Conservation (phyloP, 2,113 vertebrate species). For the Gymnarchus niloticus region DNA sequence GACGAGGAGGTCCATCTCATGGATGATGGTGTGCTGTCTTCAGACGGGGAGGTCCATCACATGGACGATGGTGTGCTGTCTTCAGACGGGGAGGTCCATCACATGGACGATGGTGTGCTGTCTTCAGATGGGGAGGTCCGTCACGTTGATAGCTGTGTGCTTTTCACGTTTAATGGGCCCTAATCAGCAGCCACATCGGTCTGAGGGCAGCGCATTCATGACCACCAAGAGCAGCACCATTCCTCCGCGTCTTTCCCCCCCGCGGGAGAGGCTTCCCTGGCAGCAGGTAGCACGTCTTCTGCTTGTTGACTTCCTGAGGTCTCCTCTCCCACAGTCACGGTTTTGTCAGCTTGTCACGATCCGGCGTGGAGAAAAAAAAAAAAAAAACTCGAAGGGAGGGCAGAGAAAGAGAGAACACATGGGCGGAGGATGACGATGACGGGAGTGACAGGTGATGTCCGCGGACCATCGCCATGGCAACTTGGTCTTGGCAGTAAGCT, state of each 20-base stretch:
- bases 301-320: background rate
- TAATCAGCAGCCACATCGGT: no score
- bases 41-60: no score
- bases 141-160: background rate
- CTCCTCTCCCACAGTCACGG: background rate
- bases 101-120: background rate
- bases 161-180: background rate
- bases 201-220: background rate
- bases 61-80: background rate
- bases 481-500: constrained; percentile 15
- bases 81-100: background rate
- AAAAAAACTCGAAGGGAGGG: background rate
- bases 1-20: no score
- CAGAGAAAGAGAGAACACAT: constrained; percentile 4
- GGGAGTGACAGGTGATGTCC: constrained; percentile 13
- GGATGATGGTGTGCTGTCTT: no score
- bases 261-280: background rate
- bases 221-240: background rate
- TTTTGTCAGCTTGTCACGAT: background rate
- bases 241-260: background rate
- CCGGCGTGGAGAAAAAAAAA: no score
- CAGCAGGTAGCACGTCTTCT: background rate
- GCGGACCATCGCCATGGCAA: constrained; percentile 14
- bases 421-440: constrained; percentile 1
- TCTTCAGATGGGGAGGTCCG: background rate